Evolutionary conservation across 2,797 vertebrate species (phyloP).

Genomic region (Spea hammondii): DNA sequence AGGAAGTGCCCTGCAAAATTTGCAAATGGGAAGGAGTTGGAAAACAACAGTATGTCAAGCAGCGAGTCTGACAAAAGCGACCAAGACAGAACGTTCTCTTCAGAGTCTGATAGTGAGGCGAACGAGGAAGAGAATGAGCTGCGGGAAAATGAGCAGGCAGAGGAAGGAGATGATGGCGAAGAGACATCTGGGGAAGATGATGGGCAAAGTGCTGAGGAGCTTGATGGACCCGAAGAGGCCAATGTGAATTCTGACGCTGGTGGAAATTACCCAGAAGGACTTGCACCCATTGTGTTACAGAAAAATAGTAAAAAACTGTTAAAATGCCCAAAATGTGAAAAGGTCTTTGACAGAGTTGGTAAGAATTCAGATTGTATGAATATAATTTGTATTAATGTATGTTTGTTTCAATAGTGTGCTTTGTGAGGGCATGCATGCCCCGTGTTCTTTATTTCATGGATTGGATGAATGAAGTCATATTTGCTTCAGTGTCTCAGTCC

Average conservation of each 20-base stretch:
- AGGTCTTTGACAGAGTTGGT: slow-evolving; percentile 96
- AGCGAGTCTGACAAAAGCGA: slow-evolving; percentile 62
- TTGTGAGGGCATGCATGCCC: too few relatives aligned
- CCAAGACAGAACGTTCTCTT: slow-evolving; percentile 63
- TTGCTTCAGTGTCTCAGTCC: too few relatives aligned
- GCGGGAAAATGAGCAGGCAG: slow-evolving; percentile 6
- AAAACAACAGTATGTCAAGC: slow-evolving; percentile 62
- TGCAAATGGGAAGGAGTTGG: slow-evolving; percentile 66
- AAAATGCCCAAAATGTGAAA: slow-evolving; percentile 93
- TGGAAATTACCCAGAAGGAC: slow-evolving; percentile 77
- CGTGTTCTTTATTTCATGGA: too few relatives aligned
- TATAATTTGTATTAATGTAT: background rate
- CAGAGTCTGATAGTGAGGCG: slow-evolving; percentile 68
- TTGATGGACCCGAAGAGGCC: slow-evolving; percentile 62
- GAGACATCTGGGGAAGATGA: slow-evolving; percentile 55
- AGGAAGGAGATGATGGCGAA: slow-evolving; percentile 56
- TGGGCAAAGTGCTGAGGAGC: slow-evolving; percentile 64
- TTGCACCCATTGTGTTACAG: slow-evolving; percentile 83
- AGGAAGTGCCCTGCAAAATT: slow-evolving; percentile 81
- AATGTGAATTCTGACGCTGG: slow-evolving; percentile 61
- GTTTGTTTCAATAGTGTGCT: background rate
- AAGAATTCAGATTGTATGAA: slow-evolving; percentile 55
- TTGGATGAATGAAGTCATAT: too few relatives aligned
- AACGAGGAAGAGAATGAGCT: slow-evolving; percentile 59
- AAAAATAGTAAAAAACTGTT: slow-evolving; percentile 84